Evolutionary conservation across 2,888 invertebrate species (phyloP), one percentile per base, ranked within the genome.

Genomic region (Mesodorylaimus sp.): DNA sequence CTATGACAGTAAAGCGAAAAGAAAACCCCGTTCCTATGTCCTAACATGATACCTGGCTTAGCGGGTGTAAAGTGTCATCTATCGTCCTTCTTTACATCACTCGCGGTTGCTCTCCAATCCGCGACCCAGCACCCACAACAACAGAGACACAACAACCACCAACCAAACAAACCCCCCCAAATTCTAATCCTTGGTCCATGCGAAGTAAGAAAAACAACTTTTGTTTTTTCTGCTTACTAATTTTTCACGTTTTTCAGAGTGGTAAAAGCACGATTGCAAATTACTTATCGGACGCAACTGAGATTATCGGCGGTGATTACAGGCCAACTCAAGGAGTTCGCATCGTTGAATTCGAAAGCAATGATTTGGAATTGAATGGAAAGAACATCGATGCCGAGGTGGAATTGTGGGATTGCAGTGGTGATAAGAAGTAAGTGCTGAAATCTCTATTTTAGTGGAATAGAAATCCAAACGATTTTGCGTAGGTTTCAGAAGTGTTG

Each of bases 331-430:
- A 78, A 66, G 81, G 80, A 51, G 65, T 54, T 32, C 74, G 82
- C 58, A 80, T 83, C 58, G 72, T 83, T 16, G 83, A 83, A 64
- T 82, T 82, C 66, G 82, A 82, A 67, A 71, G 76, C 25, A 70
- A 74, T 24, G 75, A 75, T 57, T 61, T 79, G 3, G 75, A 71
- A 56, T 68, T 77, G 1, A 75, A 76, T 59, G 76, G 76, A 3
- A 74, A 75, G 60, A 66, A 67, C 44, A 64, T 68, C 10, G 77
- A 75, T 57, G 74, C 76, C 26, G 81, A 83, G 59, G 76, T 83
- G 37, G 81, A 83, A 68, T 66, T 83, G 44, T 82, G 82, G 81
- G 82, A 83, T 63, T 78, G 79, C 66, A 80, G 81, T 63, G 82
- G 82, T 19, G 79, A 81, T 64, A 73, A 74, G 58, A 79, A 75